Base-by-base conservation (phyloP, 2,888 invertebrate genomes). In the Drosophila quinaria region DNA sequence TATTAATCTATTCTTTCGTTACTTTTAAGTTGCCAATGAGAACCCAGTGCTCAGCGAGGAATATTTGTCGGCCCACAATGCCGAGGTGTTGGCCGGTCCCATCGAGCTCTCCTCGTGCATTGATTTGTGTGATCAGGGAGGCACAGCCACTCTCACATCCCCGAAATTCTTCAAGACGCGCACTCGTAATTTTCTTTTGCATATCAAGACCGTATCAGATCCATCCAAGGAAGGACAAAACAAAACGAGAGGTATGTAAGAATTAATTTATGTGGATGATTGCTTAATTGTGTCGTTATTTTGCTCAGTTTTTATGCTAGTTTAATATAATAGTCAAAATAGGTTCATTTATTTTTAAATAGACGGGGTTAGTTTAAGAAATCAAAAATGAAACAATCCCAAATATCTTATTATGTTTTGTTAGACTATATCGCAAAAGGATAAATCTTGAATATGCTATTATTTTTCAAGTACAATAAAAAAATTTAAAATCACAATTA, bases 11-110 rank as follows among this genome's bases (percentile, higher is more conserved):
- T 11, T 0, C 8, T 15, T 33, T 31, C 11, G 19, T 2, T 11
- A 10, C 39, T 60, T 66, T 19, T n/a, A 63, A 92, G 92, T 91
- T 68, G 80, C 88, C 55, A 91, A 91, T 74, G 96, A 96, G 78
- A 97, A 96, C 93, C 97, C 97, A 0, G 96, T 97, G 0, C 94
- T 95, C 46, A 96, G 95, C 17, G 96, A 95, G 76, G 97, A 97
- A 92, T 98, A 97, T 92, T 93, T 97, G 52, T 95, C 96, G 81
- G 96, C 96, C 6, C 97, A 98, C 90, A 97, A 98, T 91, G 97
- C 97, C 0, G 97, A 98, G 91, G 96, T 98, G 68, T 93, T 98
- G 47, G 98, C 97, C 13, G 98, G 98, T 0, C 98, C 98, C 1
- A 94, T 98, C 50, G 95, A 96, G 90, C 93, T 98, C 17, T 95